phyloP scores from a whole-genome alignment of 1,140 invertebrate genomes.

The Littorina saxatilis region DNA sequence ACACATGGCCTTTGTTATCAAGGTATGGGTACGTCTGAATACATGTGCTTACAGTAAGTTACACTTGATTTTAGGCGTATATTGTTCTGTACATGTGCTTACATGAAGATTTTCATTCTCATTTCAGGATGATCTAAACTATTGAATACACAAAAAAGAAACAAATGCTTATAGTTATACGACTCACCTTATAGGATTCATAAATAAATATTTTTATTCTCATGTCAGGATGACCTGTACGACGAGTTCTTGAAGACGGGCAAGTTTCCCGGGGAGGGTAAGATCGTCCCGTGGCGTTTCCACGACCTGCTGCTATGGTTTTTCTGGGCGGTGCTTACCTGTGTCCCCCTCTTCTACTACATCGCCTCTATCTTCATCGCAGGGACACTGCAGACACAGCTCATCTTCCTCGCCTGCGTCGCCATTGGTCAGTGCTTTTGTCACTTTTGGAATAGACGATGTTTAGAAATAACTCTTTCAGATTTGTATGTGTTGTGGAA shows the following conservation, averaged over 20 bases:
- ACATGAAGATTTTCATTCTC: slow-evolving; percentile 33
- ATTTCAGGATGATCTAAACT: slow-evolving; percentile 71
- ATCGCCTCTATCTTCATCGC: slow-evolving; percentile 49
- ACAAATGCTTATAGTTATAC: too few species aligned
- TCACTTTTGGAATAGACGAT: too few species aligned
- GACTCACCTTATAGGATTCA: too few species aligned
- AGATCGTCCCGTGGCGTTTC: slow-evolving; percentile 51
- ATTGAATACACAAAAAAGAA: too few species aligned
- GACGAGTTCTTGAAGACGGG: slow-evolving; percentile 67
- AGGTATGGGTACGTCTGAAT: too few species aligned
- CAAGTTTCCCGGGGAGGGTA: slow-evolving; percentile 57
- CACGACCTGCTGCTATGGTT: slow-evolving; percentile 65
- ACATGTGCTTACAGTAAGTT: too few species aligned
- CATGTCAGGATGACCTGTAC: slow-evolving; percentile 70
- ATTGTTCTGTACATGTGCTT: too few species aligned
- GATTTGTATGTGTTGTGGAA: too few species aligned
- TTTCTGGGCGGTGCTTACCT: slow-evolving; percentile 67
- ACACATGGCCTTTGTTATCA: too few species aligned
- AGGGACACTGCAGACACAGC: slow-evolving; percentile 54
- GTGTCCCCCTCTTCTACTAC: slow-evolving; percentile 69
- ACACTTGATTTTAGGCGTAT: too few species aligned
- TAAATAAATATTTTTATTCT: too few species aligned
- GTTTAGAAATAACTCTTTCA: too few species aligned
- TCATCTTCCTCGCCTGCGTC: slow-evolving; percentile 47
- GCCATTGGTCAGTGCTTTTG: slow-evolving; percentile 57